A percentile compares a stretch with the other conserved stretches of the same genome.
phyloP scores from a whole-genome alignment of 2,797 vertebrate species.

The Anabacerthia variegaticeps region DNA sequence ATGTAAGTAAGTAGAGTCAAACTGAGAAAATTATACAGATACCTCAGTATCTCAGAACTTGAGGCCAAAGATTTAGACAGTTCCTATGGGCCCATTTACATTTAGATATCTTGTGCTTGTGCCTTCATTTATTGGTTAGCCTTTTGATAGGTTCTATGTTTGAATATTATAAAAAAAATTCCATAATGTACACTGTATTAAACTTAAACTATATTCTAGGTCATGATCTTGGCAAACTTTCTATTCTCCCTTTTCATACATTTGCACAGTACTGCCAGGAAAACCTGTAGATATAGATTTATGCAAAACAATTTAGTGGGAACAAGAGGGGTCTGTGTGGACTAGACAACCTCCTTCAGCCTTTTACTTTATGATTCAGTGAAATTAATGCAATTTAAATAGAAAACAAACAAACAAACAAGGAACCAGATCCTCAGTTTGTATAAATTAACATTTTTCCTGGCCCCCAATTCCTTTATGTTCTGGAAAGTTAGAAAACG shows the following conservation, averaged over 20 bases:
- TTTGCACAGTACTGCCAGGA: background rate
- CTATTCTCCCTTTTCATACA: background rate
- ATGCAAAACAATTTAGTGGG: background rate
- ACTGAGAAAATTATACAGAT: background rate
- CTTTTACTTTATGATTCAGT: background rate
- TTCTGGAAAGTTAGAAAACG: background rate
- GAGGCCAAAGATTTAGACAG: background rate
- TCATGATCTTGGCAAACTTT: background rate
- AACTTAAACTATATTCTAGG: background rate
- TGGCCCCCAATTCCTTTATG: background rate
- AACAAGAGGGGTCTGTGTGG: rapidly evolving
- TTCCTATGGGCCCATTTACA: background rate
- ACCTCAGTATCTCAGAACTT: background rate
- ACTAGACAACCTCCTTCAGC: background rate
- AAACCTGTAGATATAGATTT: background rate
- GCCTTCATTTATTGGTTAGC: background rate
- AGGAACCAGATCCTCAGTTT: background rate
- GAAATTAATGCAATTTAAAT: background rate
- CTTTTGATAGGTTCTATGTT: background rate
- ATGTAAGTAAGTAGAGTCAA: background rate
- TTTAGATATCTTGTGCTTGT: background rate
- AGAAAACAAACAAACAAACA: background rate
- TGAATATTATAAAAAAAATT: background rate
- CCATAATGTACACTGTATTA: background rate
- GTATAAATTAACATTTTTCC: background rate